A percentile compares a stretch with the other conserved stretches of the same genome.
Conservation (phyloP, 2,888 invertebrate species). For the Protodeltote pygarga region DNA sequence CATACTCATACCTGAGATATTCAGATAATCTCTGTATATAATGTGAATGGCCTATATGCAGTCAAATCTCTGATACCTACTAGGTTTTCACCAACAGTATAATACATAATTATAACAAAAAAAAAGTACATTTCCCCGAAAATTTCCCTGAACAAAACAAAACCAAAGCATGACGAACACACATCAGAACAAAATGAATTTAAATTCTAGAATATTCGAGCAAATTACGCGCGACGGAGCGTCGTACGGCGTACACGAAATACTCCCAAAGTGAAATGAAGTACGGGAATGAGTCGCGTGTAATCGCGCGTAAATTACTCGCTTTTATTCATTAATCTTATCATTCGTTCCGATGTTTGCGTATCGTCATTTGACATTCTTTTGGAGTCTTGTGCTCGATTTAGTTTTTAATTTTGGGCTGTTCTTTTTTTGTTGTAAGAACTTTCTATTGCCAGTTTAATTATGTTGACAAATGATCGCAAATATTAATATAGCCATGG, state of each 20-base stretch:
- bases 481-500: too few species aligned
- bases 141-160: neutral
- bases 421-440: too few species aligned
- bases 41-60: too few species aligned
- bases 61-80: too few species aligned
- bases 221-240: conserved; percentile 16
- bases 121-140: conserved; percentile 3
- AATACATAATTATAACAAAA: too few species aligned
- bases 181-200: conserved; percentile 12
- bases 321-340: conserved; percentile 41
- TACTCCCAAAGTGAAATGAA: conserved; percentile 42
- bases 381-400: too few species aligned
- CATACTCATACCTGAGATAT: too few species aligned
- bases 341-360: conserved; percentile 47
- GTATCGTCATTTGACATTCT: conserved; percentile 51
- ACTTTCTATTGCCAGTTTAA: too few species aligned
- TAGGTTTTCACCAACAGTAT: too few species aligned
- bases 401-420: too few species aligned
- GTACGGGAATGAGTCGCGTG: conserved; percentile 38
- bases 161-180: neutral
- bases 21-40: too few species aligned
- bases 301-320: conserved; percentile 43
- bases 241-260: conserved; percentile 22
- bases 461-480: too few species aligned
- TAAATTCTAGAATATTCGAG: conserved; percentile 35